These are phyloP conservation scores for Eupithecia subumbrata DNA, from an alignment of 2,888 invertebrate genomes.

Conservation along the genomic window DNA sequence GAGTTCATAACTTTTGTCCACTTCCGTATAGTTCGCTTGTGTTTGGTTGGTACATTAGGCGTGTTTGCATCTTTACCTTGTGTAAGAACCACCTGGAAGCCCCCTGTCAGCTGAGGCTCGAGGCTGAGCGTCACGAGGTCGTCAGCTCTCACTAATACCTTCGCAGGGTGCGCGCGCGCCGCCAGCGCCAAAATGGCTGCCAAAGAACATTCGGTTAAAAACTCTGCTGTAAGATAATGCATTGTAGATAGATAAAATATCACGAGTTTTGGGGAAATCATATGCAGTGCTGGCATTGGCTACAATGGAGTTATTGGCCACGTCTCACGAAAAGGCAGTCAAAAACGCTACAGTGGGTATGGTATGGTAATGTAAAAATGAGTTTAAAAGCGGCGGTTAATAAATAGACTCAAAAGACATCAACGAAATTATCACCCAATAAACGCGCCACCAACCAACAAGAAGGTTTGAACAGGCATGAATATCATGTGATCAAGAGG, in stretches of 20 bases:
- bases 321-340: too few relatives aligned
- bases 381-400: background rate
- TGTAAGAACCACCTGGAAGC: slow-evolving; percentile 62
- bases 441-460: background rate
- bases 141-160: slow-evolving; percentile 52
- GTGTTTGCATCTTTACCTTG: slow-evolving; percentile 53
- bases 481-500: background rate
- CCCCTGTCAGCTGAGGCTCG: slow-evolving; percentile 71
- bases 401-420: background rate
- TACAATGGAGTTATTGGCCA: too few relatives aligned
- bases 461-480: background rate
- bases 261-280: background rate
- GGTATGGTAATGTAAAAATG: too few relatives aligned
- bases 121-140: slow-evolving; percentile 65
- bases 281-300: too few relatives aligned
- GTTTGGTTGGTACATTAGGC: background rate
- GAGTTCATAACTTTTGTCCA: background rate
- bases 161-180: slow-evolving; percentile 56
- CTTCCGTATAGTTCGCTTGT: background rate
- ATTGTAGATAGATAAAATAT: background rate
- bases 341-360: background rate
- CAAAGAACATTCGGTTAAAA: background rate
- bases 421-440: background rate
- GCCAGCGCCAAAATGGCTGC: slow-evolving; percentile 64
- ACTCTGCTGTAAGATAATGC: background rate